Evolutionary conservation across 1,140 invertebrate species (phyloP).

Genomic region (Philaenus spumarius): DNA sequence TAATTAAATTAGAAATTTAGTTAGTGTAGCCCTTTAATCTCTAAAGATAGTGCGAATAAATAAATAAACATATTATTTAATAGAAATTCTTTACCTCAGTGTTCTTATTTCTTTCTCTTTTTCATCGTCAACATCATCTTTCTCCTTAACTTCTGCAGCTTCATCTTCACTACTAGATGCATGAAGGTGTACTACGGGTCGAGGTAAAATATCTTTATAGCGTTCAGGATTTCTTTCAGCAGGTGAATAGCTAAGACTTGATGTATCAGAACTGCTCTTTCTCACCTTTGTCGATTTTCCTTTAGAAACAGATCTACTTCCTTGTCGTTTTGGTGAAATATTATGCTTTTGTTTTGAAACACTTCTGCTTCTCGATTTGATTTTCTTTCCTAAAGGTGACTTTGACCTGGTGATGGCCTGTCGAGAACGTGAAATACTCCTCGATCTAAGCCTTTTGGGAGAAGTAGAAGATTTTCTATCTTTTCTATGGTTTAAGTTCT

Average conservation of each 20-base stretch:
- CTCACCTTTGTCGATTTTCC: conserved; percentile 12
- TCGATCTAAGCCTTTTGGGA: background rate
- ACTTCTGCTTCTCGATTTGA: conserved; percentile 12
- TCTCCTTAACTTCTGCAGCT: conserved; percentile 9
- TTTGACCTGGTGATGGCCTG: background rate
- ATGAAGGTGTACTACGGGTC: conserved; percentile 24
- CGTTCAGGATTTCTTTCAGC: conserved; percentile 28
- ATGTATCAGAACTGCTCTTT: conserved; percentile 20
- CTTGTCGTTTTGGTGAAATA: background rate
- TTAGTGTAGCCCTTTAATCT: no score
- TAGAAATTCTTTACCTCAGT: conserved; percentile 21
- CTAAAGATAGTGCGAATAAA: no score
- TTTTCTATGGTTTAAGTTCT: background rate
- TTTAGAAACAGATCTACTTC: conserved; percentile 14
- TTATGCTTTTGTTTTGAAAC: background rate
- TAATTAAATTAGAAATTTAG: no score
- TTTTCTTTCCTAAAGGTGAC: background rate
- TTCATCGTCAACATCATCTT: conserved; percentile 21
- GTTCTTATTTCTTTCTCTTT: conserved; percentile 28
- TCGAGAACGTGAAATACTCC: background rate
- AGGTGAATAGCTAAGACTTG: conserved; percentile 30
- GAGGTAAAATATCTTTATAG: conserved; percentile 27
- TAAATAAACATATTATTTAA: no score
- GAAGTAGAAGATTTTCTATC: background rate
- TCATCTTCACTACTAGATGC: conserved; percentile 22